Percentiles rank a stretch among this genome's conserved stretches.
phyloP scores from a whole-genome alignment of 2,797 vertebrate genomes.

The Diplodus puntazzo region DNA sequence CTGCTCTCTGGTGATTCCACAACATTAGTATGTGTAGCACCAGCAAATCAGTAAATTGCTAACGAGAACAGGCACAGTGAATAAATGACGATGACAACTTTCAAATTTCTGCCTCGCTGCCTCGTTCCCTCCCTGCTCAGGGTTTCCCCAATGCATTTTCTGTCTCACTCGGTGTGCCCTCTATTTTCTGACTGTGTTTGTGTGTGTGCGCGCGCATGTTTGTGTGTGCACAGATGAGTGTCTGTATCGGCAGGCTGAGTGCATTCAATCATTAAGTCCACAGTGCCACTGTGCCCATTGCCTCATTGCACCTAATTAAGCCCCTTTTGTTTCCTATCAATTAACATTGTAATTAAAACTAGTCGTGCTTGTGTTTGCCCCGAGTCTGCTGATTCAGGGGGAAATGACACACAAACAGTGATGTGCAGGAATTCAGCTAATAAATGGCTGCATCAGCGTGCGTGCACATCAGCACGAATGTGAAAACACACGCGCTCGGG shows the following conservation, averaged over 20 bases:
- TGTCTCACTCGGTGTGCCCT: slow-evolving; percentile 49
- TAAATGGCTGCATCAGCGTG: slow-evolving; percentile 10
- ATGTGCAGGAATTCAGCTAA: slow-evolving; percentile 62
- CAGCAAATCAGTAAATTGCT: slow-evolving; percentile 60
- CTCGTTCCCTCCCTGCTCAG: slow-evolving; percentile 49
- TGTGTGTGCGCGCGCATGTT: slow-evolving; percentile 38
- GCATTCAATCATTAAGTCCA: slow-evolving; percentile 90
- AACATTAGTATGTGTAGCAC: slow-evolving; percentile 63
- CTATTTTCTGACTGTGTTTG: slow-evolving; percentile 40
- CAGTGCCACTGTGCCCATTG: slow-evolving; percentile 93
- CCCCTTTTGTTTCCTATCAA: slow-evolving; percentile 96
- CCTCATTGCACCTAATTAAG: slow-evolving; percentile 96
- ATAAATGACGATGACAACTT: slow-evolving; percentile 58
- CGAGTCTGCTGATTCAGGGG: slow-evolving; percentile 83
- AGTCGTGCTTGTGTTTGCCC: slow-evolving; percentile 85
- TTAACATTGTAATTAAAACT: slow-evolving; percentile 97
- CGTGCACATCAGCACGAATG: not conserved
- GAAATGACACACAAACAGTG: slow-evolving; percentile 73
- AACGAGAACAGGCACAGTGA: slow-evolving; percentile 60
- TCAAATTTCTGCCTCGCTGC: slow-evolving; percentile 66
- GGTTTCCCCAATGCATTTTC: slow-evolving; percentile 59
- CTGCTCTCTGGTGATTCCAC: slow-evolving; percentile 53
- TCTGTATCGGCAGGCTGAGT: slow-evolving; percentile 65
- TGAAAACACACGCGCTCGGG: not conserved
- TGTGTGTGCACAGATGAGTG: slow-evolving; percentile 46